A percentile compares a stretch with the other conserved stretches of the same genome.
phyloP scores from a whole-genome alignment of 1,140 invertebrate species.

The Listronotus oregonensis region DNA sequence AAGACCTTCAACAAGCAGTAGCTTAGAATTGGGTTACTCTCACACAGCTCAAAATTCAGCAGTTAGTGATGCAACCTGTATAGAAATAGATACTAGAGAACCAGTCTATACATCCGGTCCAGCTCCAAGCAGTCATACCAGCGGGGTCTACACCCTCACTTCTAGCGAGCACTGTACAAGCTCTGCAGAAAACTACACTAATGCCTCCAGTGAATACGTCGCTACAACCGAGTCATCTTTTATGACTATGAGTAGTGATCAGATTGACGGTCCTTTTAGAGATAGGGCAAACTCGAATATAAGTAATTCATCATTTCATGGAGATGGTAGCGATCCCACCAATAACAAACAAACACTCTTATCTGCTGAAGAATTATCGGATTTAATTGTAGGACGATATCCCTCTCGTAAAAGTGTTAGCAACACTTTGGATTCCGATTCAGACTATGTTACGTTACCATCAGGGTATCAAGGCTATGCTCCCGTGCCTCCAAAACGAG shows the following conservation, averaged over 20 bases:
- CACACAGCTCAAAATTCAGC: conserved; percentile 83
- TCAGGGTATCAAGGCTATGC: conserved; percentile 68
- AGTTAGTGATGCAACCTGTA: conserved; percentile 66
- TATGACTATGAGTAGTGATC: conserved; percentile 54
- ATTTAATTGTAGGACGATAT: conserved; percentile 80
- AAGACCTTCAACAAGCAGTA: conserved; percentile 72
- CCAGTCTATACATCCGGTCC: conserved; percentile 60
- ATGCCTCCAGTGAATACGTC: conserved; percentile 51
- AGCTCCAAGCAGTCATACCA: conserved; percentile 72
- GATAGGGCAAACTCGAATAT: conserved; percentile 76
- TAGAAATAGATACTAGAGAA: conserved; percentile 54
- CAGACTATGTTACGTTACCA: conserved; percentile 84
- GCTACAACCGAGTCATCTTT: conserved; percentile 47
- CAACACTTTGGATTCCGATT: conserved; percentile 82
- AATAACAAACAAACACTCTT: conserved; percentile 74
- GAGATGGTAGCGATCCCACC: conserved; percentile 84
- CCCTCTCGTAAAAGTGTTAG: conserved; percentile 80
- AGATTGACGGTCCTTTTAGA: conserved; percentile 63
- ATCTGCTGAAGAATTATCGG: conserved; percentile 79
- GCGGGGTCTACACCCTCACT: conserved; percentile 75
- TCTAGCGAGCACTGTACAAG: conserved; percentile 66
- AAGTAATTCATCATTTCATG: conserved; percentile 76
- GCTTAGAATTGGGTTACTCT: conserved; percentile 78
- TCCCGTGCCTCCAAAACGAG: conserved; percentile 67
- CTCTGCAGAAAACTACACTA: conserved; percentile 44